phyloP scores from a whole-genome alignment of 1,140 invertebrate species.

The Acromyrmex heyeri region DNA sequence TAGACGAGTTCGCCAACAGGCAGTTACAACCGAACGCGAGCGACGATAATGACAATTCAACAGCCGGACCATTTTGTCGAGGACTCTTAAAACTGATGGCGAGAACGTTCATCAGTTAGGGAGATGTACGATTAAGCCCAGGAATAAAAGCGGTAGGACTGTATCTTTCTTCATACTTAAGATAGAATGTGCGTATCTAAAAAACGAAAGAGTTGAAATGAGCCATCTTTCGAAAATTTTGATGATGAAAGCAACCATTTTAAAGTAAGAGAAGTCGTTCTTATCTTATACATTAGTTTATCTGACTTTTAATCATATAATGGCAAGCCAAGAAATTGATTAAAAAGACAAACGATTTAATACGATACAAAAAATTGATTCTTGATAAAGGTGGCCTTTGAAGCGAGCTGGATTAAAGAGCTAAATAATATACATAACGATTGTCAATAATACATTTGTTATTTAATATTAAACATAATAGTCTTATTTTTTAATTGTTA shows the following conservation, averaged over 20 bases:
- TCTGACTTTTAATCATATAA: neutral
- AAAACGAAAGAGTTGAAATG: neutral
- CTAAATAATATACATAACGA: too few relatives aligned
- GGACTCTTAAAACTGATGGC: slow-evolving; percentile 38
- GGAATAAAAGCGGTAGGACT: neutral
- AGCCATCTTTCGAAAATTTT: neutral
- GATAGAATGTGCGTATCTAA: neutral
- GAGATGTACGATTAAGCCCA: neutral
- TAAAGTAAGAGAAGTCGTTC: neutral
- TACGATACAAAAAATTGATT: neutral
- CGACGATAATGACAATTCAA: slow-evolving; percentile 43
- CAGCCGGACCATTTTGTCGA: slow-evolving; percentile 26
- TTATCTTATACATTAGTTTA: neutral
- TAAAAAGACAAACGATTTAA: neutral
- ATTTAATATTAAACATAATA: neutral
- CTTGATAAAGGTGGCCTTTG: neutral
- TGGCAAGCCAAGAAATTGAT: neutral
- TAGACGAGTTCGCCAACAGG: slow-evolving; percentile 72
- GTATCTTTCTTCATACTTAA: slow-evolving; percentile 11
- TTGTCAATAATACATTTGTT: too few relatives aligned
- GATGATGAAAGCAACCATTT: neutral
- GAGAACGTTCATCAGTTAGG: slow-evolving; percentile 5
- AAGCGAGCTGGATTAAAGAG: neutral
- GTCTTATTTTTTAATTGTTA: neutral
- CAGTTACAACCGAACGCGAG: slow-evolving; percentile 41